phyloP scores from a whole-genome alignment of 2,113 vertebrate genomes.

The Nyctibius bracteatus region DNA sequence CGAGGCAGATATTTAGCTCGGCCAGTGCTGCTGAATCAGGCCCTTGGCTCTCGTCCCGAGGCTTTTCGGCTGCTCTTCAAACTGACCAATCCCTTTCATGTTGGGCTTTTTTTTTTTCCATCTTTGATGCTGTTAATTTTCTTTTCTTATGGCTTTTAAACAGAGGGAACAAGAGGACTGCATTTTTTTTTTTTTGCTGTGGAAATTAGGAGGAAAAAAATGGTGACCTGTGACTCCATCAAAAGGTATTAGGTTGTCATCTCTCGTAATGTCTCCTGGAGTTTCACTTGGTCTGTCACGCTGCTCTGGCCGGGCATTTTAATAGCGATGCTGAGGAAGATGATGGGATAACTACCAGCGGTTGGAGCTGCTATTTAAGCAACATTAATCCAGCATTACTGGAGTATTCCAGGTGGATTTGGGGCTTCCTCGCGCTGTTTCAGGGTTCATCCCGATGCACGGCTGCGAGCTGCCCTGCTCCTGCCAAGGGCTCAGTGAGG shows the following conservation, averaged over 20 bases:
- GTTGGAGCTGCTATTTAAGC: background rate
- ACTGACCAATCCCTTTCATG: conserved; percentile 30
- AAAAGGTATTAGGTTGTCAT: conserved; percentile 4
- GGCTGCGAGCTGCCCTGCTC: background rate
- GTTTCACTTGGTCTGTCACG: background rate
- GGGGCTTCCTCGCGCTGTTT: background rate
- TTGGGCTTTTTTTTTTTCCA: background rate
- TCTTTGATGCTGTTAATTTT: conserved; percentile 37
- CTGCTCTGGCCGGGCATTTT: background rate
- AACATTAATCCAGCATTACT: background rate
- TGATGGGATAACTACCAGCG: background rate
- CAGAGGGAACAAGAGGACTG: background rate
- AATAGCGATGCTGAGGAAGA: background rate
- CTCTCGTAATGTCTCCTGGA: background rate
- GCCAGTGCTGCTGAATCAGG: background rate
- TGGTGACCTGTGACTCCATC: conserved; percentile 25
- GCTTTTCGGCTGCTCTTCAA: background rate
- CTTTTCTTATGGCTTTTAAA: background rate
- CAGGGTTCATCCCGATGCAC: background rate
- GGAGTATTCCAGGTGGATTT: background rate
- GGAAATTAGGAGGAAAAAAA: conserved; percentile 22
- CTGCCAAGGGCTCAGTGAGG: rapidly evolving
- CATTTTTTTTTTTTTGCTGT: background rate
- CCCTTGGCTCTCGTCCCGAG: conserved; percentile 2
- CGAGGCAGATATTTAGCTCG: background rate